Conservation (phyloP, 2,888 invertebrate genomes). For the Calliopum simillimum region DNA sequence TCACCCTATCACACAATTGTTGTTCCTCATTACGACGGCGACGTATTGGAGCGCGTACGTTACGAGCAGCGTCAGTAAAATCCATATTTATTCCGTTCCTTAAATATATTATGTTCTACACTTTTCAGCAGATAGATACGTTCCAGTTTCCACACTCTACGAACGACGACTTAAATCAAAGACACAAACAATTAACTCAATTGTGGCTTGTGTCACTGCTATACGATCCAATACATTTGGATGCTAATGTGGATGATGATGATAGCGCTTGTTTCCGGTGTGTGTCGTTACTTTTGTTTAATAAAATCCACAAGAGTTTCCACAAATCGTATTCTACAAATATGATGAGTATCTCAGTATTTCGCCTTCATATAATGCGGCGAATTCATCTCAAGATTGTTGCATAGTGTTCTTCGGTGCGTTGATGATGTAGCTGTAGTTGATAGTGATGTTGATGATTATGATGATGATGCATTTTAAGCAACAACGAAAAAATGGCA, state of each 20-base stretch:
- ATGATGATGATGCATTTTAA: too few relatives aligned
- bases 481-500: too few relatives aligned
- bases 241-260: neutral
- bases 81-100: conserved; percentile 50
- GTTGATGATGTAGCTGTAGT: too few relatives aligned
- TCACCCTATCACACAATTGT: conserved; percentile 81
- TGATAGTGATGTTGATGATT: too few relatives aligned
- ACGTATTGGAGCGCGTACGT: conserved; percentile 81
- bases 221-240: conserved; percentile 36
- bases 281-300: neutral
- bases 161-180: too few relatives aligned
- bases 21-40: conserved; percentile 84
- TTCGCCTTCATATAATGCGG: too few relatives aligned
- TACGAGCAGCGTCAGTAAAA: conserved; percentile 68
- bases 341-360: too few relatives aligned
- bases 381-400: too few relatives aligned
- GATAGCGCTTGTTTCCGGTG: conserved; percentile 24
- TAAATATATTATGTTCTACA: neutral
- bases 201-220: conserved; percentile 43
- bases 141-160: conserved; percentile 29
- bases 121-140: conserved; percentile 22
- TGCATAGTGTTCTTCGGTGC: too few relatives aligned
- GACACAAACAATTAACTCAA: conserved; percentile 23
- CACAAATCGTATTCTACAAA: too few relatives aligned
- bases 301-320: too few relatives aligned